phyloP scores from a whole-genome alignment of 2,888 invertebrate genomes.

The Calameuta pallipes region DNA sequence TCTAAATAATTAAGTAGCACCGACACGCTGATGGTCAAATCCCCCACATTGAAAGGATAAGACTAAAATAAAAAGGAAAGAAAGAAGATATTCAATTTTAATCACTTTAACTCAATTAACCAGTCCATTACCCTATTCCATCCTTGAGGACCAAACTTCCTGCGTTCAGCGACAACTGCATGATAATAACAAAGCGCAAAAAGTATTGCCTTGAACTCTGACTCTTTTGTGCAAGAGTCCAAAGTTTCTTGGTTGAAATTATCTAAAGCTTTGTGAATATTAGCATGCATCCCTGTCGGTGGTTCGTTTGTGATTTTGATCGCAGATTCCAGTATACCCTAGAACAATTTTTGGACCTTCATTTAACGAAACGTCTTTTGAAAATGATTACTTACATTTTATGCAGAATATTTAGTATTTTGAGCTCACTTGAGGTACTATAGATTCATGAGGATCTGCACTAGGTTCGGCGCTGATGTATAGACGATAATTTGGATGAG shows the following conservation, averaged over 20 bases:
- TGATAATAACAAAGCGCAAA: constrained; percentile 95
- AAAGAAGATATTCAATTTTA: not conserved
- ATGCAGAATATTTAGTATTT: not conserved
- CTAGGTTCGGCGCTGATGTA: constrained; percentile 92
- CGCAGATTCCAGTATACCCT: constrained; percentile 91
- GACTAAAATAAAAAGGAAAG: constrained; percentile 39
- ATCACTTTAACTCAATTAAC: not conserved
- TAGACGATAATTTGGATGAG: constrained; percentile 68
- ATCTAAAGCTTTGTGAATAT: constrained; percentile 91
- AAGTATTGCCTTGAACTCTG: constrained; percentile 90
- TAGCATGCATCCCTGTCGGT: constrained; percentile 94
- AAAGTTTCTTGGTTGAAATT: constrained; percentile 93
- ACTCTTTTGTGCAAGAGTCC: constrained; percentile 92
- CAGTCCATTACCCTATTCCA: constrained; percentile 77
- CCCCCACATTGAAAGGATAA: constrained; percentile 86
- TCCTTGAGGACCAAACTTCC: constrained; percentile 95
- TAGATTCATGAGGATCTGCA: constrained; percentile 72
- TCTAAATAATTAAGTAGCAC: constrained; percentile 93
- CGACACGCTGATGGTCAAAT: constrained; percentile 91
- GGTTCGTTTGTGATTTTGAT: constrained; percentile 98
- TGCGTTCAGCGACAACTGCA: constrained; percentile 90
- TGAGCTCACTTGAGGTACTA: constrained; percentile 69
- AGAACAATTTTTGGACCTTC: constrained; percentile 74
- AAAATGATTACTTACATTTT: not conserved
- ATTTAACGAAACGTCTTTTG: not conserved